Base-by-base conservation (phyloP, 2,888 invertebrate species). In the Aphodius granarius region DNA sequence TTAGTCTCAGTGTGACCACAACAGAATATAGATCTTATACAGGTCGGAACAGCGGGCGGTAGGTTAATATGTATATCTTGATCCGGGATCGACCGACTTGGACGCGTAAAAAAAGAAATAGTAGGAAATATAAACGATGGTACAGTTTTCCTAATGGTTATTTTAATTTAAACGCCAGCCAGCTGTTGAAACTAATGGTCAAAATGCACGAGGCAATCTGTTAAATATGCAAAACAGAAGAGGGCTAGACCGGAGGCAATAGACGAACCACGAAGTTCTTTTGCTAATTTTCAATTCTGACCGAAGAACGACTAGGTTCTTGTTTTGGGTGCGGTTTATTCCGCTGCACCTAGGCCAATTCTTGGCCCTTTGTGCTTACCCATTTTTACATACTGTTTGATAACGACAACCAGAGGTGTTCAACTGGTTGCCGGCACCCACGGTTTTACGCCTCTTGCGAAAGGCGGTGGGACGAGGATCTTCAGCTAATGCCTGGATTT, bases 61-160 rank as follows among this genome's bases (percentile, higher is more conserved):
- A 66, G 18, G 66, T 19, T 66, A 66, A 66, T 66, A 20, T 19
- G 66, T 18, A 20, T 66, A 66, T 66, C 66, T 66, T 20, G 66
- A 66, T 66, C 19, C 66, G 66, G 66, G 66, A 43, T 43, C 43
- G 43, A 43, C 43, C 43, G 43, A 43, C 9, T 43, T 3, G 43
- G 43, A 43, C 43, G 43, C 43, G 43, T 43, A 43, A 43, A 43
- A 43, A 43, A 43, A 43, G 43, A 43, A 43, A 43, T 43, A 43
- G 43, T 43, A 43, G 43, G 43, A 43, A 43, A 43, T 43, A 43
- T 43, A 43, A 43, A 43, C 43, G 43, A 43, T 43, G 43, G 43
- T 43, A 43, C 43, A 43, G 43, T 43, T 43, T 43, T 43, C 43
- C 43, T 43, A 43, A 43, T 43, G 43, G 43, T 43, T 43, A 43